A percentile compares a stretch with the other conserved stretches of the same genome.
Evolutionary conservation across 2,888 invertebrate genomes (phyloP).

Genomic region (Sarcophaga subvicina): DNA sequence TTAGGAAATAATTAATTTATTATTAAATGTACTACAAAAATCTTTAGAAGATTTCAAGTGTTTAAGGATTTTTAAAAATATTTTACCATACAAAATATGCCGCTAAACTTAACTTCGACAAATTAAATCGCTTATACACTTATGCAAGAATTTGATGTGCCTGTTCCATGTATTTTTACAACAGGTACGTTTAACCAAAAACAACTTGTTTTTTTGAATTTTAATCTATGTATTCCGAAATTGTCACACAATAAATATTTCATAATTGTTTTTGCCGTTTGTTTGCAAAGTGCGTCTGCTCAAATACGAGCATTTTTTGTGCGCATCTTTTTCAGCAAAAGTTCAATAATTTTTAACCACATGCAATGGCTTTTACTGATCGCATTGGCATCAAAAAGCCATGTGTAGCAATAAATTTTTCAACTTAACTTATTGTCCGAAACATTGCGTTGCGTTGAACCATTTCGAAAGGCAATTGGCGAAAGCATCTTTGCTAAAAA

Average conservation of each 20-base stretch:
- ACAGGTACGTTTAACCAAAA: too few relatives aligned
- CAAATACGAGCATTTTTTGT: slow-evolving; percentile 7
- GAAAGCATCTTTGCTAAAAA: slow-evolving; percentile 45
- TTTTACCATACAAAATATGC: not conserved
- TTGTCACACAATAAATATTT: slow-evolving; percentile 5
- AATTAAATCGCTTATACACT: too few relatives aligned
- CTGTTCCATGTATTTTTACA: too few relatives aligned
- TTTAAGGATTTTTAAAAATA: not conserved
- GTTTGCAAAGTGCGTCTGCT: slow-evolving; percentile 37
- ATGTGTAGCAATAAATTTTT: slow-evolving; percentile 63
- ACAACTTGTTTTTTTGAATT: not conserved
- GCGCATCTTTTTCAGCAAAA: slow-evolving; percentile 22
- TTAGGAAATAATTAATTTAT: too few relatives aligned
- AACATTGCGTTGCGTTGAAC: slow-evolving; percentile 53
- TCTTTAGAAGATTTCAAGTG: not conserved
- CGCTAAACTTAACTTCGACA: too few relatives aligned
- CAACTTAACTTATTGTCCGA: slow-evolving; percentile 62
- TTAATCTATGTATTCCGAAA: not conserved
- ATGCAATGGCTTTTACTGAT: slow-evolving; percentile 64
- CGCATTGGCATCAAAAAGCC: slow-evolving; percentile 58
- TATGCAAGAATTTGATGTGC: too few relatives aligned
- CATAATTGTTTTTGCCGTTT: slow-evolving; percentile 22
- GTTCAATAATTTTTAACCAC: slow-evolving; percentile 64
- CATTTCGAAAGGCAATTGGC: slow-evolving; percentile 54
- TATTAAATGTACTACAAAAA: not conserved